These are phyloP conservation scores for Leucophora obtusa DNA, from an alignment of 2,888 invertebrate species.

Conservation along the genomic window DNA sequence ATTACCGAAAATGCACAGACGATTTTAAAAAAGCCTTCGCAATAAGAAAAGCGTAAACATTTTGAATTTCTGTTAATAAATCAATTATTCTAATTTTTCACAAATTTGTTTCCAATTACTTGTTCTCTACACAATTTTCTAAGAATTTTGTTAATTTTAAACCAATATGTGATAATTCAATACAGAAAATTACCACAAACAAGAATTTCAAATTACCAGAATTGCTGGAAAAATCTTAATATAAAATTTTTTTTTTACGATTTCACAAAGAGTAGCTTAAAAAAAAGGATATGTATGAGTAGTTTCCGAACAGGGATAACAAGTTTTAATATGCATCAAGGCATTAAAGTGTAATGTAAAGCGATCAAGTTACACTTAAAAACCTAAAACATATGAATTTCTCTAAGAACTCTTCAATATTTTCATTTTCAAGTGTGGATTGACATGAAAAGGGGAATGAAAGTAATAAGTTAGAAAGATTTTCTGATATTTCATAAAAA, in stretches of 20 bases:
- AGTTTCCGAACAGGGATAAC: slow-evolving; percentile 10
- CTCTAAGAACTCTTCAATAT: not conserved
- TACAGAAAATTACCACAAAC: slow-evolving; percentile 58
- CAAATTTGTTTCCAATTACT: slow-evolving; percentile 18
- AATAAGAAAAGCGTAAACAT: too few relatives aligned
- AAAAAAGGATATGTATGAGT: slow-evolving; percentile 38
- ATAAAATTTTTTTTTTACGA: not conserved
- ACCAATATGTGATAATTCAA: slow-evolving; percentile 66
- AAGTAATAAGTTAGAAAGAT: slow-evolving; percentile 49
- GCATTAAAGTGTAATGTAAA: slow-evolving; percentile 1
- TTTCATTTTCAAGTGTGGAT: slow-evolving; percentile 27
- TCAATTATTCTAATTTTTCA: not conserved
- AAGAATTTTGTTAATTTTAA: slow-evolving; percentile 31
- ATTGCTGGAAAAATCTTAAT: slow-evolving; percentile 59
- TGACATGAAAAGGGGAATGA: slow-evolving; percentile 12
- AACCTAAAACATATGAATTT: not conserved
- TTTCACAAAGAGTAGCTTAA: not conserved
- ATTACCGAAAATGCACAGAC: too few relatives aligned
- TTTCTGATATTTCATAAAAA: slow-evolving; percentile 58
- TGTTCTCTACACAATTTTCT: slow-evolving; percentile 5
- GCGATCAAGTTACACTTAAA: slow-evolving; percentile 17
- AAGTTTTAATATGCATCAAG: not conserved
- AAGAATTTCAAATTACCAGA: slow-evolving; percentile 56
- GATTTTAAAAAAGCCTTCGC: too few relatives aligned
- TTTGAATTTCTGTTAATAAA: too few relatives aligned